Evolutionary conservation across 2,888 invertebrate genomes (phyloP), one percentile per base, ranked within the genome.

Genomic region (Endotricha flammealis): DNA sequence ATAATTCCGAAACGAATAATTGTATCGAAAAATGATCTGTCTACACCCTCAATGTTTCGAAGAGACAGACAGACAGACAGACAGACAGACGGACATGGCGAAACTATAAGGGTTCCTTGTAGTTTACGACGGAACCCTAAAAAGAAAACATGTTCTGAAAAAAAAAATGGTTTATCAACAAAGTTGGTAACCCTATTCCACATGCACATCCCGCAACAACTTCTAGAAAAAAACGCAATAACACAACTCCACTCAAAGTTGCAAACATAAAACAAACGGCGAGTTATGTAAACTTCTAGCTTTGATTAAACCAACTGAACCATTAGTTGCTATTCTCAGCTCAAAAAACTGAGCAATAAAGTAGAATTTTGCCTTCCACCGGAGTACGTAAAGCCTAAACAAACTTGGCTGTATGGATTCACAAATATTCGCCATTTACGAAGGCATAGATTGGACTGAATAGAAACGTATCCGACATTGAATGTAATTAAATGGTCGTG

Each of bases 231-330:
- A 41, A 37, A 32, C 31, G 12, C 38, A 44, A 39, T 38, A 22
- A 31, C 39, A 42, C 44, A 36, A 36, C 27, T 40, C 31, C 14
- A 35, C 30, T 41, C 38, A 28, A 42, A 49, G 41, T 38, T 35
- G 32, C 29, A 42, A 42, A 36, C 42, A 44, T 51, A 53, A 42
- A 35, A 37, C 13, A 42, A 36, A 38, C 25, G 24, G 23, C 12
- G 29, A 34, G 34, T 29, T 41, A 29, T 46, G 44, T 44, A 40
- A 50, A 51, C 48, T 46, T 47, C 36, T 29, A 43, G 44, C 41
- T 44, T 37, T 57, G 57, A 57, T 57, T 57, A 55, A 53, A 44
- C 55, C 43, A 39, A 48, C 41, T 17, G 6, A 4, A n/a, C 23
- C 17, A 17, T 12, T 31, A 31, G 16, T 1, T 14, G 7, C 11